Conservation (phyloP, 2,113 vertebrate species). For the Struthio camelus region DNA sequence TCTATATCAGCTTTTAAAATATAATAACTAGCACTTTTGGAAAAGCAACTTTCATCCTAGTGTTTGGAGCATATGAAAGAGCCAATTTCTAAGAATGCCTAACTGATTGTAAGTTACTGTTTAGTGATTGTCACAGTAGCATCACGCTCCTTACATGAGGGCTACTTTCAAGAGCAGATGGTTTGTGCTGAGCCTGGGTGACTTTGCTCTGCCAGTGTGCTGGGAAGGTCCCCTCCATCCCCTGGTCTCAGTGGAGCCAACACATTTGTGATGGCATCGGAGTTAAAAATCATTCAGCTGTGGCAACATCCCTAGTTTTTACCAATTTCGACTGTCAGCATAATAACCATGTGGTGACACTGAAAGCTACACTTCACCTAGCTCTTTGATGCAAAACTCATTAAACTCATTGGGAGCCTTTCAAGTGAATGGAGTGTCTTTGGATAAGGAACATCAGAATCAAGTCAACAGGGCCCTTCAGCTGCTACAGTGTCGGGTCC, state of each 20-base stretch:
- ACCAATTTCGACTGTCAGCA: neutral
- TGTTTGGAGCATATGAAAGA: neutral
- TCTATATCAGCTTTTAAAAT: neutral
- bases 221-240: neutral
- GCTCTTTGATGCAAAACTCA: neutral
- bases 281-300: neutral
- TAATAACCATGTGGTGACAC: fast-evolving
- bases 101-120: neutral
- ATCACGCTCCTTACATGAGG: neutral
- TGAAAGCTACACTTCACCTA: neutral
- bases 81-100: neutral
- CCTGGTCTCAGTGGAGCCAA: neutral
- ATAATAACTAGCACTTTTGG: neutral
- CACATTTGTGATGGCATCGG: neutral
- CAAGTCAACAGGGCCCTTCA: neutral
- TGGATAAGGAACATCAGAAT: neutral
- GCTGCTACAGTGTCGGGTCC: fast-evolving
- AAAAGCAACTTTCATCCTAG: neutral
- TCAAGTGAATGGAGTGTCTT: neutral
- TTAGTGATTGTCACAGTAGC: neutral
- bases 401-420: neutral
- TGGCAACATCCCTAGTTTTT: neutral
- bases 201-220: neutral
- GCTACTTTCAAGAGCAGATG: neutral
- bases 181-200: neutral